Percentiles rank a stretch among this genome's conserved stretches.
Conservation (phyloP, 1,140 invertebrate species). For the Hydropsyche tenuis region DNA sequence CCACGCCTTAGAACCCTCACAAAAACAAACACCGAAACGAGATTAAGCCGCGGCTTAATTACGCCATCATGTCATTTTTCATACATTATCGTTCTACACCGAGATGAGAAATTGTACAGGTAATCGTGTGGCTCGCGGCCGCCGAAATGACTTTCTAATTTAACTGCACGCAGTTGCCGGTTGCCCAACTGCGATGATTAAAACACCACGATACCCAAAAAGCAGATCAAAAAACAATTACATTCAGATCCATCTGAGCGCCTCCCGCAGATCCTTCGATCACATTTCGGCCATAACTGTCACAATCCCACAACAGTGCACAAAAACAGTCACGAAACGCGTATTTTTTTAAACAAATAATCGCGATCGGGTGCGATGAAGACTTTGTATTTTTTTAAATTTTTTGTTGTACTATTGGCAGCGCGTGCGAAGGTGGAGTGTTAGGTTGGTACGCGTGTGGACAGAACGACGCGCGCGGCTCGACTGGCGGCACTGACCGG, state of each 20-base stretch:
- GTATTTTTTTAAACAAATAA: no score
- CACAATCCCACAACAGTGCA: neutral
- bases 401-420: no score
- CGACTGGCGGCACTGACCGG: neutral
- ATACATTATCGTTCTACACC: neutral
- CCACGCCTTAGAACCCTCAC: neutral
- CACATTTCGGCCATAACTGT: neutral
- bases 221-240: no score
- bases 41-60: no score
- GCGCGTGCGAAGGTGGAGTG: neutral
- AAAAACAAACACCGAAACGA: no score
- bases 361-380: no score
- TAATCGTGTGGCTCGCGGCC: neutral
- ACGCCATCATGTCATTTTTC: no score
- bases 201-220: no score
- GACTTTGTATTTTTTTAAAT: no score
- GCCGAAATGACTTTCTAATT: slow-evolving; percentile 17
- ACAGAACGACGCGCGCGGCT: neutral
- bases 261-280: neutral
- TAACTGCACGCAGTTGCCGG: neutral
- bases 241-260: slow-evolving; percentile 1
- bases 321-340: no score
- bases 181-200: neutral
- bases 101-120: slow-evolving; percentile 12
- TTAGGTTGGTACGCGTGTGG: neutral